phyloP scores from a whole-genome alignment of 2,113 vertebrate genomes.

The Haemorhous mexicanus region DNA sequence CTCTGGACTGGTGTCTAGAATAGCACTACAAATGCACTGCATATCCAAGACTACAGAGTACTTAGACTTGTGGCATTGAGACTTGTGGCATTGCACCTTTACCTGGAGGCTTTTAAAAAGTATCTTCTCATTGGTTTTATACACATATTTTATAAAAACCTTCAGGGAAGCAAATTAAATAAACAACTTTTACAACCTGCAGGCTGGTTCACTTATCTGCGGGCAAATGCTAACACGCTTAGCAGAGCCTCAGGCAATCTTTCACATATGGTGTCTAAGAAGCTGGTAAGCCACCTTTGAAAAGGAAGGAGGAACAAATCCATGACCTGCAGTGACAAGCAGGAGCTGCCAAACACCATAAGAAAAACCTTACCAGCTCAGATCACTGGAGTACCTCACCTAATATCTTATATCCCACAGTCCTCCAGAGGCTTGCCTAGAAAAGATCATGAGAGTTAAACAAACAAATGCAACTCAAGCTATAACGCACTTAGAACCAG shows the following conservation, averaged over 20 bases:
- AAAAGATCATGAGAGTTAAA: not conserved
- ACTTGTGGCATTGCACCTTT: not conserved
- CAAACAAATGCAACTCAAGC: not conserved
- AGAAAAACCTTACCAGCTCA: not conserved
- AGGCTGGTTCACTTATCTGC: not conserved
- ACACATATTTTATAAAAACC: not conserved
- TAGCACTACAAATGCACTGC: not conserved
- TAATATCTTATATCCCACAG: not conserved
- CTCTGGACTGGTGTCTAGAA: not conserved
- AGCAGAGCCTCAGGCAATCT: not conserved
- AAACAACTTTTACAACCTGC: constrained; percentile 25
- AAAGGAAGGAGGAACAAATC: not conserved
- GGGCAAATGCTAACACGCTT: not conserved
- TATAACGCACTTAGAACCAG: not conserved
- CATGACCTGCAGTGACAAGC: not conserved
- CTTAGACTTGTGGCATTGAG: not conserved
- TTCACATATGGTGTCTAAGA: not conserved
- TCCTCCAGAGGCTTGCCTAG: not conserved
- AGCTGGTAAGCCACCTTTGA: not conserved
- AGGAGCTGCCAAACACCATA: not conserved
- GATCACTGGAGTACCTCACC: not conserved
- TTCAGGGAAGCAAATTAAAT: constrained; percentile 15
- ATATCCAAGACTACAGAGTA: not conserved
- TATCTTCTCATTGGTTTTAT: not conserved
- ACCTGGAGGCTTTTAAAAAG: not conserved